Conservation (phyloP, 2,888 invertebrate species). For the Dermolepida albohirtum region DNA sequence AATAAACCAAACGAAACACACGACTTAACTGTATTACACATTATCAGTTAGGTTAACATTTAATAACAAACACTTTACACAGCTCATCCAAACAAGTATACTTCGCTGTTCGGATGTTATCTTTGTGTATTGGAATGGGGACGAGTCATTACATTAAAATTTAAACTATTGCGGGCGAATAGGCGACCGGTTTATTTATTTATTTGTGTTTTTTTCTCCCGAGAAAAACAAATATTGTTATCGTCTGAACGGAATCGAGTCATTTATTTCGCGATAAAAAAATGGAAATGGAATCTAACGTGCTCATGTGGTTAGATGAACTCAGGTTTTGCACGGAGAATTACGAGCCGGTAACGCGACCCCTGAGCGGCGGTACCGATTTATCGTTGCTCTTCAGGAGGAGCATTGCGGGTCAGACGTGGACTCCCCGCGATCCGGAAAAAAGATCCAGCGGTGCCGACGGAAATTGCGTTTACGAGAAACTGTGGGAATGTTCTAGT, state of each 20-base stretch:
- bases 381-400: conserved; percentile 24
- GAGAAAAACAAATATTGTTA: too few species aligned
- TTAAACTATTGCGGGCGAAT: too few species aligned
- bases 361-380: conserved; percentile 33
- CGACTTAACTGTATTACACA: neutral
- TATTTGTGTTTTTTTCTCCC: too few species aligned
- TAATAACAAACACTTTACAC: conserved; percentile 10
- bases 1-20: neutral
- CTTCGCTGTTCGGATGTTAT: neutral
- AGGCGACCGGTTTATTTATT: too few species aligned
- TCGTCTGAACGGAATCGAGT: too few species aligned
- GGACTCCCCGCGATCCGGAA: conserved; percentile 35
- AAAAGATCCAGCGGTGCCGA: conserved; percentile 21
- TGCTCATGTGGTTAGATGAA: conserved; percentile 57
- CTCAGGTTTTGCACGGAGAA: conserved; percentile 57
- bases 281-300: neutral
- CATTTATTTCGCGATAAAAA: too few species aligned
- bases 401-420: conserved; percentile 13
- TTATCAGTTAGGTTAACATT: conserved; percentile 13
- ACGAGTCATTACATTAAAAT: too few species aligned
- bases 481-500: conserved; percentile 53
- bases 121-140: neutral
- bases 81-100: neutral
- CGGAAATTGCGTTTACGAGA: conserved; percentile 49
- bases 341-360: conserved; percentile 56